Conservation (phyloP, 92 coral and sea anemone genomes). For the Plumapathes pennacea region DNA sequence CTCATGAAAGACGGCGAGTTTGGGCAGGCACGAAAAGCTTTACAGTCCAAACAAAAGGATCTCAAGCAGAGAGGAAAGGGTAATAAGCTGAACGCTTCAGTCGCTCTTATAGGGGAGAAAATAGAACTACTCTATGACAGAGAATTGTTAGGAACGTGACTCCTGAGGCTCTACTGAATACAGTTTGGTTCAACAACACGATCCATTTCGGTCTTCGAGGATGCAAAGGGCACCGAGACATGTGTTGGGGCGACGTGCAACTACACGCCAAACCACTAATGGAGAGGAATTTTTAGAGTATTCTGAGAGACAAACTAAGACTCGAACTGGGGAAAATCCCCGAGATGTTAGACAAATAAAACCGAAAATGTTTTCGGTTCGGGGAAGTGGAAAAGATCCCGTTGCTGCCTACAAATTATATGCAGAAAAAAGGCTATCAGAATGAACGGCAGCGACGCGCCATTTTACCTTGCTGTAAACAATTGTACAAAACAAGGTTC, state of each 20-base stretch:
- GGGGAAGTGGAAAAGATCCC: constrained; percentile 54
- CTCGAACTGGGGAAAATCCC: constrained; percentile 21
- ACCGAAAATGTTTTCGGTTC: constrained; percentile 59
- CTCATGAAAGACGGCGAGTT: constrained; percentile 12
- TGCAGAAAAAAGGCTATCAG: constrained; percentile 49
- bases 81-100: constrained; percentile 3
- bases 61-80: constrained; percentile 23
- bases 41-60: constrained; percentile 16
- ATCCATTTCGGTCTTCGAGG: constrained; percentile 36
- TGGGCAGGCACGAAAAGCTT: constrained; percentile 5
- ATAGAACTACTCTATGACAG: constrained; percentile 17
- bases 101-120: constrained; percentile 26
- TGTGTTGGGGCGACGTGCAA: constrained; percentile 43
- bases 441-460: constrained; percentile 56
- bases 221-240: constrained; percentile 14
- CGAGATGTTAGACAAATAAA: constrained; percentile 11
- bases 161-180: constrained; percentile 24
- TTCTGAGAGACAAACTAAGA: constrained; percentile 27
- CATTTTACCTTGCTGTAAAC: constrained; percentile 62
- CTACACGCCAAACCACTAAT: constrained; percentile 2
- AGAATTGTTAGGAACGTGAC: constrained; percentile 2
- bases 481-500: constrained; percentile 28
- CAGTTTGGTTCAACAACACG: constrained; percentile 30
- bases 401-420: constrained; percentile 53
- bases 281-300: constrained; percentile 23